A percentile compares a stretch with the other conserved stretches of the same genome.
Evolutionary conservation across 2,113 vertebrate genomes (phyloP).

Genomic region (Oenanthe melanoleuca): DNA sequence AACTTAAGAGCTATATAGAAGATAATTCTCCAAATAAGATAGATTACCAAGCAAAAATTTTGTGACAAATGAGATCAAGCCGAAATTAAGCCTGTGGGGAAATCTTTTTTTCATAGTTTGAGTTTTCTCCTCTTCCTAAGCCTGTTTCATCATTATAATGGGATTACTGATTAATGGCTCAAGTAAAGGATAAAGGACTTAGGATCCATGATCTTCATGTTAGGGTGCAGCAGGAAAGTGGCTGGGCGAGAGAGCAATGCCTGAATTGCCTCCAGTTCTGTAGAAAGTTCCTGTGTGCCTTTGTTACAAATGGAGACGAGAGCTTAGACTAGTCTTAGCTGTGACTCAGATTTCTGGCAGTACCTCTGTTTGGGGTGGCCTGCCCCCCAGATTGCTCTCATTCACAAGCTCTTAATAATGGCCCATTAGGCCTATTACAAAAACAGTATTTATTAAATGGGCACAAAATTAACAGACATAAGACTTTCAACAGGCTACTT

Average conservation of each 20-base stretch:
- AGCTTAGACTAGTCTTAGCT: background rate
- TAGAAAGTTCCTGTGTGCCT: background rate
- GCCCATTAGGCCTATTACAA: background rate
- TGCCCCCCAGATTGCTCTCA: background rate
- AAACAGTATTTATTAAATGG: background rate
- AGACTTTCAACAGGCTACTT: background rate
- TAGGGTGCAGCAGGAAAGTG: background rate
- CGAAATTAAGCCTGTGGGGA: background rate
- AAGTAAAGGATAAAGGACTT: background rate
- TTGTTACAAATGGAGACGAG: fast-evolving
- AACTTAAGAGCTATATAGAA: background rate
- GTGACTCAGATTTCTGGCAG: background rate
- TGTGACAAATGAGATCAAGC: background rate
- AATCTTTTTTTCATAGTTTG: background rate
- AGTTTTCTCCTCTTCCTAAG: background rate
- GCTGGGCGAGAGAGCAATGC: background rate
- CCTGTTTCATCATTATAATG: background rate
- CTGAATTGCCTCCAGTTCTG: background rate
- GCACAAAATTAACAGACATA: background rate
- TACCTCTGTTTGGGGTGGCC: background rate
- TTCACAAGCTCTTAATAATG: fast-evolving
- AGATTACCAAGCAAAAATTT: background rate
- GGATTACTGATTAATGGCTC: background rate
- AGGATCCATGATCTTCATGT: background rate
- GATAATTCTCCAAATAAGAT: background rate